Evolutionary conservation across 2,113 vertebrate genomes (phyloP), one percentile per base, ranked within the genome.

Genomic region (Pituophis catenifer): DNA sequence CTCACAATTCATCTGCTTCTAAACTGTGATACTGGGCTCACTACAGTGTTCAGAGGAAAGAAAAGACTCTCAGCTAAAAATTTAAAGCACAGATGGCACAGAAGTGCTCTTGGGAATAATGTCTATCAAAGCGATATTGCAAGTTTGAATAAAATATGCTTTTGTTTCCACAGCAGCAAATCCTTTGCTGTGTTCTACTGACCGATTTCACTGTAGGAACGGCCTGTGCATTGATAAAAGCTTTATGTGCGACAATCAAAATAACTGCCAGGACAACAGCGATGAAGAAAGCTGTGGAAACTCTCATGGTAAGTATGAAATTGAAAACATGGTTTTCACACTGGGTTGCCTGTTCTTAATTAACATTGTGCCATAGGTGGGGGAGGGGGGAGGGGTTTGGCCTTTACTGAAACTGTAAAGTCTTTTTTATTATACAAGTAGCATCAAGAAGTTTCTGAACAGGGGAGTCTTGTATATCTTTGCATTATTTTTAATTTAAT

Each of bases 181-280:
- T 96, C 99, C 99, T 17, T 96, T 99, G 96, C 98, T 99, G 48
- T 99, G 99, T 96, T 99, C 99, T 0, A 98, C 99, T 0, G 97
- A 98, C 86, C 98, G 99, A 87, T 99, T 99, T 97, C 99, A 99
- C 97, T 99, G 99, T 94, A 98, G 97, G 94, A 99, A 99, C 0
- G 99, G 99, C 24, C 98, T 98, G 87, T 99, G 99, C 96, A 98
- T 99, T 11, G 99, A 99, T 96, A 99, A 99, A 96, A 99, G 99
- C 96, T 99, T 99, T 96, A 97, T 99, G 87, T 99, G 99, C 5
- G 99, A 99, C 1, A 99, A 99, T 81, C 98, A 99, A 52, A 98
- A 99, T 94, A 99, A 99, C 97, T 99, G 99, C 95, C 98, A 98
- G 48, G 99, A 99, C 97, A 99, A 99, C 97, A 99, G 99, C 0